These are phyloP conservation scores for Megaceryle alcyon DNA, from an alignment of 2,797 vertebrate species.

Conservation along the genomic window DNA sequence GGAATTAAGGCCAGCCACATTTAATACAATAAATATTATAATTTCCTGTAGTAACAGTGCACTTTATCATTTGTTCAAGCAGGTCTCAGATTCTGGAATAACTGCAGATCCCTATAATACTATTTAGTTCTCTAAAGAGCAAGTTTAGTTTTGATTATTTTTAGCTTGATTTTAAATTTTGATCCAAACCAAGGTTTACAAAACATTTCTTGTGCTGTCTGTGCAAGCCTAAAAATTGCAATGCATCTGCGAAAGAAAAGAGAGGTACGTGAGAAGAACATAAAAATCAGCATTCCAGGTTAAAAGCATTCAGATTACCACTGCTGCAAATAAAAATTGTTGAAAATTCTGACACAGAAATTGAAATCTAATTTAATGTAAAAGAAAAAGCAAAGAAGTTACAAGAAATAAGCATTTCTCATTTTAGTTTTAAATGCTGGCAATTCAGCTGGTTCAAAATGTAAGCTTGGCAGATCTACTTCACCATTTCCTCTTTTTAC, in stretches of 20 bases:
- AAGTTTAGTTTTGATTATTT: neutral
- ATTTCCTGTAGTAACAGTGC: neutral
- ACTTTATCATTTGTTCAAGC: neutral
- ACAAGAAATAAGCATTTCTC: neutral
- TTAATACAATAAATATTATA: neutral
- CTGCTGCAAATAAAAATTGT: neutral
- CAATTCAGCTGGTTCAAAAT: neutral
- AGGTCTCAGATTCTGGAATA: neutral
- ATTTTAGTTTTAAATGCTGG: neutral
- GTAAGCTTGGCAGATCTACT: neutral
- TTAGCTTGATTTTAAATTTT: neutral
- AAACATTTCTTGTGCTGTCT: neutral
- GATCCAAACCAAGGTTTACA: neutral
- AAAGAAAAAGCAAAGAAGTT: neutral
- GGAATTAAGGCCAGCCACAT: neutral
- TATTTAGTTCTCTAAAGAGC: neutral
- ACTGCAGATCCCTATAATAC: neutral
- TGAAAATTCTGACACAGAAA: neutral
- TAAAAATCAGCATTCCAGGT: neutral
- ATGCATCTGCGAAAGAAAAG: neutral
- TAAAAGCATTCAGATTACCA: neutral
- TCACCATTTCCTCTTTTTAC: neutral
- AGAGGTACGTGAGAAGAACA: neutral
- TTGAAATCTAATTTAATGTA: neutral
- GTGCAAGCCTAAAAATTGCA: neutral